Conservation (phyloP, 2,888 invertebrate genomes). For the Cheilosia vulpina region DNA sequence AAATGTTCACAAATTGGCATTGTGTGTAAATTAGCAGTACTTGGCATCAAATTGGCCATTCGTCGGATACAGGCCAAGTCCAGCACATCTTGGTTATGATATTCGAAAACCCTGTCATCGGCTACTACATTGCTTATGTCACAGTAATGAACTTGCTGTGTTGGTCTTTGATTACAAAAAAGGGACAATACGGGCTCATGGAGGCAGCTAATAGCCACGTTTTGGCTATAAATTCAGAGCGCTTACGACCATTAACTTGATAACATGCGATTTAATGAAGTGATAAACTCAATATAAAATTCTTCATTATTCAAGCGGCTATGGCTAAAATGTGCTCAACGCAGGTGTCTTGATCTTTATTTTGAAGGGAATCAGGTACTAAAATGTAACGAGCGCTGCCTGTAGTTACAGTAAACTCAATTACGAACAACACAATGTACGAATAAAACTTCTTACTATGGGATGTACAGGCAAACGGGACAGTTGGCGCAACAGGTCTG, state of each 20-base stretch:
- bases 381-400: background rate
- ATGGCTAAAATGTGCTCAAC: background rate
- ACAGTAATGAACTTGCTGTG: background rate
- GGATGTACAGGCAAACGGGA: too few relatives aligned
- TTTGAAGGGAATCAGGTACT: background rate
- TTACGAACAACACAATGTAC: too few relatives aligned
- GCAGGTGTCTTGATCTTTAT: conserved; percentile 23
- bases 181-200: background rate
- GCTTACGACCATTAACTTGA: background rate
- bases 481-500: too few relatives aligned
- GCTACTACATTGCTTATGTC: conserved; percentile 1
- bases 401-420: too few relatives aligned
- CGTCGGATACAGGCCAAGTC: background rate
- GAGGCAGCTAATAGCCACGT: background rate
- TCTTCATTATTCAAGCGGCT: background rate
- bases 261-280: conserved; percentile 50
- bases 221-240: conserved; percentile 4
- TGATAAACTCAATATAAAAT: conserved; percentile 38
- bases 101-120: background rate
- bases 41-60: conserved; percentile 15
- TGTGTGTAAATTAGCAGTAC: background rate
- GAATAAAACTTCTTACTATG: too few relatives aligned
- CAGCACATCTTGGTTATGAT: background rate
- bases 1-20: background rate
- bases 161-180: background rate